Evolutionary conservation across 2,113 vertebrate species (phyloP).

Genomic region (Nannospalax galili): DNA sequence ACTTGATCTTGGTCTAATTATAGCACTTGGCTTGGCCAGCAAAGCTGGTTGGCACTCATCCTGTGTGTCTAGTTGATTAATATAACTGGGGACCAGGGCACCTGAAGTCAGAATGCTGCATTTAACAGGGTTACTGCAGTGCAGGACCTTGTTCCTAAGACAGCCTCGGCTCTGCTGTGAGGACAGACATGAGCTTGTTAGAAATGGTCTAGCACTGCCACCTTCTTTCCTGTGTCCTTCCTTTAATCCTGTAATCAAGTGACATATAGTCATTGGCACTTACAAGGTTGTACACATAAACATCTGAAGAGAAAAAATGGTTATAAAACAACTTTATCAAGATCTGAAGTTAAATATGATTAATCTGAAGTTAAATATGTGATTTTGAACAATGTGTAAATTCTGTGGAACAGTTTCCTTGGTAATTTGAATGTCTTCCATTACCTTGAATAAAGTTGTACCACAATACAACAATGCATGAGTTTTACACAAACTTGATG

Average conservation of each 20-base stretch:
- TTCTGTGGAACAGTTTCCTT: neutral
- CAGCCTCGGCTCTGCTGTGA: neutral
- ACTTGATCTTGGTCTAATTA: conserved; percentile 73
- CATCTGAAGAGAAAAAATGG: conserved; percentile 3
- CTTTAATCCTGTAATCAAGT: neutral
- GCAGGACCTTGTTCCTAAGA: conserved; percentile 43
- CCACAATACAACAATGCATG: neutral
- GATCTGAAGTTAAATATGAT: neutral
- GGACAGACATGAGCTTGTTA: conserved; percentile 5
- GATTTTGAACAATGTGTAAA: neutral
- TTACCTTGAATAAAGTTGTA: neutral
- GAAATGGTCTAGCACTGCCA: neutral
- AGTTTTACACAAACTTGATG: neutral
- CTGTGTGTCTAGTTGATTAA: conserved; percentile 52
- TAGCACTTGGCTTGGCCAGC: conserved; percentile 28
- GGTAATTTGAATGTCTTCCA: neutral
- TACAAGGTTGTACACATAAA: neutral
- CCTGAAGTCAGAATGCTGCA: conserved; percentile 55
- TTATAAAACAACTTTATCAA: conserved; percentile 10
- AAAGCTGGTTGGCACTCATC: conserved; percentile 41
- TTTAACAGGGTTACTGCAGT: conserved; percentile 52
- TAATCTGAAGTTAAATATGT: neutral
- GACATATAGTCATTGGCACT: neutral
- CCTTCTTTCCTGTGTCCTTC: neutral
- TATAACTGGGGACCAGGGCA: conserved; percentile 44